Evolutionary conservation across 1,140 invertebrate genomes (phyloP), one percentile per base, ranked within the genome.

Genomic region (Drosophila athabasca): DNA sequence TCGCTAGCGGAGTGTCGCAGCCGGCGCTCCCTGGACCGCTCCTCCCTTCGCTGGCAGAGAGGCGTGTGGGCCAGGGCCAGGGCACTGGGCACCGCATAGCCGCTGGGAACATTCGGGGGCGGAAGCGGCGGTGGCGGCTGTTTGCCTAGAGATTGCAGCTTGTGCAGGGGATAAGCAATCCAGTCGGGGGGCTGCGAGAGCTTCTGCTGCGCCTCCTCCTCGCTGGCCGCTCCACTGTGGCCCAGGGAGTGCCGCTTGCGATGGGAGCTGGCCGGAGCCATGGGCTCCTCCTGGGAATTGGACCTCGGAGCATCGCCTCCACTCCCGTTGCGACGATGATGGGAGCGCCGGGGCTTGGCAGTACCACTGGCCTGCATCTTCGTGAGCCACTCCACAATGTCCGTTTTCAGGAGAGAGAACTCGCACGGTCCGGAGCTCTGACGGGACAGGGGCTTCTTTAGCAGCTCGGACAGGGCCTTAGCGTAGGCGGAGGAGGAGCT

Each of bases 331-430:
- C 90, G 77, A 19, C 89, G 79, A 68, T 91, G 90, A 51, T 91
- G 87, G 13, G 84, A 57, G 4, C 83, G 80, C 6, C 90, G 69
- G 39, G 51, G 44, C 69, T 73, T 73, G 29, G 48, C 54, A 7
- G 60, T 31, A 29, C 67, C 70, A n/a, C 69, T 79, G 6, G 68
- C 74, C 57, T 91, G 90, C 79, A 90, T 80, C 50, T 91, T 91
- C 26, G 91, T 90, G 8, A 92, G 76, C 91, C 91, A 92, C 54
- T 92, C 91, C 26, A 92, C 90, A 19, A 91, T 83, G 62, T 92
- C 90, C 2, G 88, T 90, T 48, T 91, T 91, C 4, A 92, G 81
- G 44, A 91, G 72, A 6, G 91, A 91, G 50, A 91, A 77, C 22
- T 92, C 90, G 24, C 89, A 88, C 31, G 87, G 81, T 0, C 90